phyloP scores from a whole-genome alignment of 2,113 vertebrate genomes.

The Cyprinodon tularosa region DNA sequence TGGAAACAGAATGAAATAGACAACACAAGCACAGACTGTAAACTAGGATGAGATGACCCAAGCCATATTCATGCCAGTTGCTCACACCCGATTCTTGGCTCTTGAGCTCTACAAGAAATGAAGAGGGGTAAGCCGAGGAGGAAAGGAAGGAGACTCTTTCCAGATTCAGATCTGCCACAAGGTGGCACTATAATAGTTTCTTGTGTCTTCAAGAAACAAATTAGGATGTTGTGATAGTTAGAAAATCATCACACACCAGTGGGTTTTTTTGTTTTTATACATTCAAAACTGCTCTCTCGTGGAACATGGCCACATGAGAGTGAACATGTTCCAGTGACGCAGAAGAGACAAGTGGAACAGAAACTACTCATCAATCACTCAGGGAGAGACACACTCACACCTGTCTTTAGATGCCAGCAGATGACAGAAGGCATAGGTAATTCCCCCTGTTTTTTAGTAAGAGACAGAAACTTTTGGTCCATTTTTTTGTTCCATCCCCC shows the following conservation, averaged over 20 bases:
- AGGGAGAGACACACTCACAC: conserved; percentile 48
- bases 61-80: conserved; percentile 41
- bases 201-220: not conserved
- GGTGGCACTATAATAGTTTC: conserved; percentile 8
- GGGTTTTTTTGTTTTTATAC: conserved; percentile 3
- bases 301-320: not conserved
- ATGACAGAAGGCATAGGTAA: conserved; percentile 64
- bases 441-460: conserved; percentile 44
- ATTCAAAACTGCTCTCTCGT: not conserved
- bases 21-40: conserved; percentile 44
- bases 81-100: conserved; percentile 23
- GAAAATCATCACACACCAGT: conserved; percentile 2
- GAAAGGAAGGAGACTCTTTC: conserved; percentile 16
- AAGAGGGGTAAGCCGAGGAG: not conserved
- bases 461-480: conserved; percentile 4
- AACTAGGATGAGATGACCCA: conserved; percentile 31
- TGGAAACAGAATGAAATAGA: conserved; percentile 14
- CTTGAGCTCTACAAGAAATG: conserved; percentile 10
- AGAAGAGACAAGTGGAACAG: conserved; percentile 62
- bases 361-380: conserved; percentile 54
- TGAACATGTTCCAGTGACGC: conserved; percentile 45
- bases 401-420: conserved; percentile 68
- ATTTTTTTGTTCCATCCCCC: not conserved
- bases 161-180: conserved; percentile 32
- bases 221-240: conserved; percentile 1